Base-by-base conservation (phyloP, 2,888 invertebrate species). In the Branchipolynoe longqiensis region DNA sequence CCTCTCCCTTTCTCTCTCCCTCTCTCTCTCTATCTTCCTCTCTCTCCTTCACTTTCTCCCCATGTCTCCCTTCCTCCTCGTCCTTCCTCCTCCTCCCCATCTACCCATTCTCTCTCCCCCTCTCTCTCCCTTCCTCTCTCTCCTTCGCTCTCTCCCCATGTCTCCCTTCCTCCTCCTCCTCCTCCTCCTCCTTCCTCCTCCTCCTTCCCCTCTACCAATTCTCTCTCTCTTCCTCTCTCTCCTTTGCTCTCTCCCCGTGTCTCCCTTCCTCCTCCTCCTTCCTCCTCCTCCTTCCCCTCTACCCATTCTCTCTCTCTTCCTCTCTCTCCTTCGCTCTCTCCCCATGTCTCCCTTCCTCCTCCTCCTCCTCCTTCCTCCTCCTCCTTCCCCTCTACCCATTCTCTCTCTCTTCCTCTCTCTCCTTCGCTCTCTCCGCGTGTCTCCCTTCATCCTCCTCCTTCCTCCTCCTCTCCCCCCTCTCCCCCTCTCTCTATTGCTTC, bases 231-330 rank as follows among this genome's bases (percentile, higher is more conserved):
- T 48, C 48, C 48, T 48, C 8, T 48, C 48, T 18, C 18, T 48
- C 48, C 18, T 48, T 48, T 18, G 18, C 48, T 8, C 8, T 69
- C 69, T 36, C 69, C 69, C 62, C 31, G 1, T 25, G n/a, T 12
- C 62, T 62, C 62, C 31, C n/a, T 62, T 62, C 31, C 62, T 62
- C 62, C 31, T 62, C 25, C 14, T 14, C 62, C 62, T 31, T 62
- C 25, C 25, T 22, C 22, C 62, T 25, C 62, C 62, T 31, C 62
- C 12, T 28, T 31, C 25, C 58, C 25, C 25, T 28, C 31, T 25
- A 28, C 25, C 62, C 62, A 62, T 56, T 14, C 31, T 31, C 62
- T 3, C 62, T 31, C n/a, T 25, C 1, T 14, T 4, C 62, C 62
- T 31, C 1, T 31, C 31, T 1, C 62, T 31, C 14, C 25, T 25